Evolutionary conservation across 2,797 vertebrate species (phyloP).

Genomic region (Parauchenoglanis ngamensis): DNA sequence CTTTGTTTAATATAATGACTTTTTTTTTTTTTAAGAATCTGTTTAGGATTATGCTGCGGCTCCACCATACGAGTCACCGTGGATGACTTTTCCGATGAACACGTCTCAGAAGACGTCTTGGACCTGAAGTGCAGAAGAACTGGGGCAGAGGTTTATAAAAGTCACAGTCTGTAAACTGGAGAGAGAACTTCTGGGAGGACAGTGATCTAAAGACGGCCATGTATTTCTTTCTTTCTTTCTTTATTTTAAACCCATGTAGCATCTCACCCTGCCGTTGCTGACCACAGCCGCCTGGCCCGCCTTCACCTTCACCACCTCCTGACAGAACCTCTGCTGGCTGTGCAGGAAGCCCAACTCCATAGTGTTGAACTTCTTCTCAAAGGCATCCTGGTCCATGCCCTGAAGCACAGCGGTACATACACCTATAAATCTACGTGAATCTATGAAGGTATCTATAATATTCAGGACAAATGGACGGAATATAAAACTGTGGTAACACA

Average conservation of each 20-base stretch:
- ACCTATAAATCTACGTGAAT: background rate
- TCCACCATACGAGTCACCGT: background rate
- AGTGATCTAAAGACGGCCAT: background rate
- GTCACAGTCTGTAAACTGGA: no score
- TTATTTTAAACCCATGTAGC: background rate
- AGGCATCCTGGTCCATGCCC: slow-evolving; percentile 86
- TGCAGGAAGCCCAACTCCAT: slow-evolving; percentile 85
- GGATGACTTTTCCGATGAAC: background rate
- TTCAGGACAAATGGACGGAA: background rate
- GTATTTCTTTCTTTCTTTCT: no score
- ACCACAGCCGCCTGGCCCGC: slow-evolving; percentile 85
- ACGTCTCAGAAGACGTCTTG: background rate
- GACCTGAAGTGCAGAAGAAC: background rate
- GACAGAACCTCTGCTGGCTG: slow-evolving; percentile 88
- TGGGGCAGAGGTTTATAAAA: no score
- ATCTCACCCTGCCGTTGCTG: slow-evolving; percentile 91
- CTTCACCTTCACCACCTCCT: slow-evolving; percentile 84
- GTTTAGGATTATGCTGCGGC: background rate
- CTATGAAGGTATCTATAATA: background rate
- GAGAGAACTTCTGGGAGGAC: background rate
- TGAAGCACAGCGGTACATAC: slow-evolving; percentile 63
- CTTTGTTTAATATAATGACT: background rate
- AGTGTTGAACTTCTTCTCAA: slow-evolving; percentile 97
- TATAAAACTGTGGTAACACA: background rate
- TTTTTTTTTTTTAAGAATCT: background rate